These are phyloP conservation scores for Excalfactoria chinensis DNA, from an alignment of 2,113 vertebrate species.

Conservation along the genomic window DNA sequence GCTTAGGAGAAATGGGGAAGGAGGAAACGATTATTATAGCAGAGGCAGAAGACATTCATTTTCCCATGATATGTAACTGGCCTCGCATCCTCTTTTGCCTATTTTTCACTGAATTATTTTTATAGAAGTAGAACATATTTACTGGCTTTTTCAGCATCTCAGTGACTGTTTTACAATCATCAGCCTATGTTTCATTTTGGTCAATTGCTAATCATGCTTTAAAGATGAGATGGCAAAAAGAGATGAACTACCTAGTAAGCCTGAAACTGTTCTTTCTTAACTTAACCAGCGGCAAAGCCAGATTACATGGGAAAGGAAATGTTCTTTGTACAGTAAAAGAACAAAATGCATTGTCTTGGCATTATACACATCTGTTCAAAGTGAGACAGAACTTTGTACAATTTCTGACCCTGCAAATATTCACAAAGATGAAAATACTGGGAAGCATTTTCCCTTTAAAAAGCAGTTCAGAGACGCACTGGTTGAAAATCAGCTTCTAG, in stretches of 20 bases:
- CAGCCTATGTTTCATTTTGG: not conserved
- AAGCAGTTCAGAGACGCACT: not conserved
- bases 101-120: slow-evolving; percentile 29
- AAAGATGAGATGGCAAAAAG: slow-evolving; percentile 7
- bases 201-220: not conserved
- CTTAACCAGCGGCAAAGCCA: not conserved
- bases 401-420: not conserved
- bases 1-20: slow-evolving; percentile 75
- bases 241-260: not conserved
- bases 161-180: not conserved
- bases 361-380: not conserved
- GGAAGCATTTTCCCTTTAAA: not conserved
- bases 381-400: not conserved
- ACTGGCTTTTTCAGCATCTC: not conserved
- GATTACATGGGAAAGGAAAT: not conserved
- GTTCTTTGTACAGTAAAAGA: not conserved
- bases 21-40: slow-evolving; percentile 63
- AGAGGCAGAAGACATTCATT: slow-evolving; percentile 56
- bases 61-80: slow-evolving; percentile 37
- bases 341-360: not conserved
- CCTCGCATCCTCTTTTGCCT: not conserved
- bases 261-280: not conserved
- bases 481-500: not conserved
- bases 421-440: not conserved
- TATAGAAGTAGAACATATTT: not conserved